Base-by-base conservation (phyloP, 2,113 vertebrate genomes). In the Cyprinodon brontotheroides region DNA sequence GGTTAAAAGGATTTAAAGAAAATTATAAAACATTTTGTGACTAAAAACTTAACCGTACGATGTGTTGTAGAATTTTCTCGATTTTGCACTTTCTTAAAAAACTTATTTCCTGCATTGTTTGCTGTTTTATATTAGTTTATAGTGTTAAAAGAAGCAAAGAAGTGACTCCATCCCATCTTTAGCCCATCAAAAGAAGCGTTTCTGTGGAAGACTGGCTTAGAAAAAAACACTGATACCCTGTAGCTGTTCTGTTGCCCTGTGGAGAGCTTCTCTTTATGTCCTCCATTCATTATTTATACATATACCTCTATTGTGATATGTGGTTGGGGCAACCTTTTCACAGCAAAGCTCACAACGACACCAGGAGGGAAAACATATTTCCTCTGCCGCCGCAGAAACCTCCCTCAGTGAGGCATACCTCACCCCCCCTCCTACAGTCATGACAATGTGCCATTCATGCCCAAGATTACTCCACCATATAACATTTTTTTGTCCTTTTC, bases 281-380 rank as follows among this genome's bases (percentile, higher is more conserved):
- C 79, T 73, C 74, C 77, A 89, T 89, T 89, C 73, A 89, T 92
- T 93, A 91, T 92, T 91, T 86, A 90, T 91, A 86, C 84, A 85
- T 80, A 14, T 78, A 15, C 79, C 68, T 61, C 91, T 83, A 87
- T 90, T 93, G 87, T 91, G 86, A 89, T 83, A 47, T 43, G 87
- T 91, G 86, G 74, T 29, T 50, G 37, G 60, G 89, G 86, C 77
- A 91, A 90, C 89, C 87, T 85, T 84, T 71, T 84, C 66, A 69
- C 80, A 84, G 83, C 84, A 40, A 79, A 61, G 79, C 73, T 88
- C 78, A 76, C 82, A 90, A 79, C 15, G 86, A 85, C 86, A 84
- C 84, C 15, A 29, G 84, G 82, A 86, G 68, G 84, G 79, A 77
- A 87, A 81, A 79, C 82, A 85, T 86, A 82, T 91, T 89, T 90